Evolutionary conservation across 2,888 invertebrate genomes (phyloP), one percentile per base, ranked within the genome.

Genomic region (Drosophila pseudotakahashii): DNA sequence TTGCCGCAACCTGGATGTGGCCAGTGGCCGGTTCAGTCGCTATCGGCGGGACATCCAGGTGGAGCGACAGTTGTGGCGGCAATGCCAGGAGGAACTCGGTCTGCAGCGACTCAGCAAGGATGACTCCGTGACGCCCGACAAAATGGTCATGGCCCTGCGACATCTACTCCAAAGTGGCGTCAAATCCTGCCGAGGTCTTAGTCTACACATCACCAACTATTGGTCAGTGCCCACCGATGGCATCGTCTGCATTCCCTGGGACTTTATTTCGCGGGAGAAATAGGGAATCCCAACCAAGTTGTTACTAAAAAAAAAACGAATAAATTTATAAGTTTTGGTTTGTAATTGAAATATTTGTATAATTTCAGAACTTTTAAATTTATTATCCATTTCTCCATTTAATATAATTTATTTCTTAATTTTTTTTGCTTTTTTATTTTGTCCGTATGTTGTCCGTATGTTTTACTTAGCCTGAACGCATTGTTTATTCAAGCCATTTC

Each of bases 191-290:
- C 55, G 70, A 1, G 95, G 95, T 50, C 93, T 96, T 48, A 94
- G 95, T 80, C 92, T 98, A 2, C 95, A 95, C 90, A 94, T 98
- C 55, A 96, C 97, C 0, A 97, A 97, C 90, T 98, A 97, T 92
- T 98, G 97, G 91, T 97, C 98, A 0, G 96, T 98, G 48, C 93
- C 97, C 90, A 95, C 96, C 1, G 98, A 98, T 92, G 98, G 98
- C 2, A 95, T 96, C 64, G 94, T 98, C 59, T 98, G 97, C 90
- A 95, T 98, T 90, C 98, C 98, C 19, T 98, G 98, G 98, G 95
- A 98, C 92, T 98, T 90, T 71, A 73, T 76, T 63, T 32, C 36
- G 44, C 50, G 34, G 11, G 13, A 54, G 2, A 37, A 19, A 7
- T 13, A 61, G 30, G 5, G 7, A 2, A 0, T 19, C 19, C 16